Evolutionary conservation across 2,797 vertebrate genomes (phyloP).

Genomic region (Myoxocephalus aenaeus): DNA sequence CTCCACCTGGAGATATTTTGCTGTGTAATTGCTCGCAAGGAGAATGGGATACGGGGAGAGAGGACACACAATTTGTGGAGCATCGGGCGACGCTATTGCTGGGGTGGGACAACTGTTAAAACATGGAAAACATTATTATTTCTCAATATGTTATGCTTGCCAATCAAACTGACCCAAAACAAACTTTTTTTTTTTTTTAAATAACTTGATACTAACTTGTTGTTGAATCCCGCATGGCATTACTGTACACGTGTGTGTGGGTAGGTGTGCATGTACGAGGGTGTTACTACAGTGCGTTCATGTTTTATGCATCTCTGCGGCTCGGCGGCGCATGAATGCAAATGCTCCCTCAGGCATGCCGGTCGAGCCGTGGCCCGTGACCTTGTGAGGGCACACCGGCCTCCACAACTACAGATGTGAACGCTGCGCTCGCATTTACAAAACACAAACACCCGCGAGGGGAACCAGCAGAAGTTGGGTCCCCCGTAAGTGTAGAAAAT

Average conservation of each 20-base stretch:
- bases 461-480: background rate
- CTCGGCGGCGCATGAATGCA: conserved; percentile 45
- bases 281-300: conserved; percentile 41
- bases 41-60: background rate
- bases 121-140: conserved; percentile 3
- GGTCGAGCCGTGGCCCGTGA: conserved; percentile 33
- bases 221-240: conserved; percentile 37
- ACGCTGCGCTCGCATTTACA: background rate
- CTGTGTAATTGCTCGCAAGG: too few species aligned
- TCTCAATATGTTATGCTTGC: conserved; percentile 9
- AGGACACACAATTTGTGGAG: background rate
- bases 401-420: conserved; percentile 2
- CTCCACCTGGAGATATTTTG: too few species aligned
- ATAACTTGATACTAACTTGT: background rate
- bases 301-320: conserved; percentile 65
- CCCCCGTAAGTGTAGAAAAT: background rate
- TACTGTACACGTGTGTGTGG: conserved; percentile 8
- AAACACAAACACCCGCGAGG: background rate
- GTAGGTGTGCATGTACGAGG: background rate
- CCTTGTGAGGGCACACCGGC: conserved; percentile 41
- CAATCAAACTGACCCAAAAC: background rate
- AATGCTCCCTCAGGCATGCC: conserved; percentile 37
- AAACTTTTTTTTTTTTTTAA: too few species aligned
- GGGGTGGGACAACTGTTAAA: background rate
- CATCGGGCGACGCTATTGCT: too few species aligned